Evolutionary conservation across 2,113 vertebrate genomes (phyloP).

Genomic region (Colossoma macropomum): DNA sequence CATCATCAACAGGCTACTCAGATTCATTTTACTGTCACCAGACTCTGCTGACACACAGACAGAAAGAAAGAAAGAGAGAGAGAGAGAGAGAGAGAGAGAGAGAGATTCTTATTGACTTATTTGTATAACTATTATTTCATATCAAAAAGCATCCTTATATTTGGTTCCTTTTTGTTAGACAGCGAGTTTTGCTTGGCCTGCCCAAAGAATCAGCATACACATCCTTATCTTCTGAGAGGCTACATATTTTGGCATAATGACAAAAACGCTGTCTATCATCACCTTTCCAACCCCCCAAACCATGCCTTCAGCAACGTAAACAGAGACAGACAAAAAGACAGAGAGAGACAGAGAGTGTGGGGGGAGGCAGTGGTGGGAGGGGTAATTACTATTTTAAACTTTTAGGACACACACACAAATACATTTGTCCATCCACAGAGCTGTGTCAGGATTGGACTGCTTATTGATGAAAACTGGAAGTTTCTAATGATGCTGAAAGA

Average conservation of each 20-base stretch:
- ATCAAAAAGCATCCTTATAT: not conserved
- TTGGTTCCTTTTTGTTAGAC: not conserved
- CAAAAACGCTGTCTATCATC: not conserved
- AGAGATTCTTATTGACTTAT: not conserved
- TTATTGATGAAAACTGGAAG: not conserved
- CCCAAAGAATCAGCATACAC: not conserved
- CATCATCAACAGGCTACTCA: conserved; percentile 80
- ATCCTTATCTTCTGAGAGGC: not conserved
- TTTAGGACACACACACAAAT: not conserved
- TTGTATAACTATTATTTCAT: no score
- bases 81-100: not conserved
- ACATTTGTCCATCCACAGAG: not conserved
- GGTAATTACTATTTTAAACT: not conserved
- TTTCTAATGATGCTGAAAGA: not conserved
- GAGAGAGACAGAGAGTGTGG: no score
- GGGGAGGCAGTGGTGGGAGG: not conserved
- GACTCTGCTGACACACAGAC: conserved; percentile 70
- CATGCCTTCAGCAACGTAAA: not conserved
- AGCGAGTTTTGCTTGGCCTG: not conserved
- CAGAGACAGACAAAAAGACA: not conserved
- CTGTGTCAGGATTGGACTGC: not conserved
- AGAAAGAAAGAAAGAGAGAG: not conserved
- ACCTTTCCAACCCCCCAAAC: not conserved
- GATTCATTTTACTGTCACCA: conserved; percentile 79
- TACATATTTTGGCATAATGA: not conserved